Percentiles rank a stretch among this genome's conserved stretches.
Conservation (phyloP, 2,113 vertebrate genomes). For the Calyptomena viridis region DNA sequence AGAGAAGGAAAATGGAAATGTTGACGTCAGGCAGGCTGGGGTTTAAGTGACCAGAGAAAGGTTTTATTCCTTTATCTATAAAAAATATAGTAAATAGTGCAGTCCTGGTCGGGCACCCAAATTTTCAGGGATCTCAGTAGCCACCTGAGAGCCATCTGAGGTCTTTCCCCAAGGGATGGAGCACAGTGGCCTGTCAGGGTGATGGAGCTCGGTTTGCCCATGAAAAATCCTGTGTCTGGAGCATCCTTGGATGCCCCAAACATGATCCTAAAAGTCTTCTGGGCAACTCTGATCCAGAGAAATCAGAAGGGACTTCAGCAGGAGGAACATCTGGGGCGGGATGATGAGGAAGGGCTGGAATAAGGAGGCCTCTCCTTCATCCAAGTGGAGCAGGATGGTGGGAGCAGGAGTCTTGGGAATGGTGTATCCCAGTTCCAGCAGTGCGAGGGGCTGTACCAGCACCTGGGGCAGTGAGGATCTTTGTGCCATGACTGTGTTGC, state of each 20-base stretch:
- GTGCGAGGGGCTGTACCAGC: background rate
- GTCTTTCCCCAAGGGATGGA: background rate
- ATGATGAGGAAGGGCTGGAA: background rate
- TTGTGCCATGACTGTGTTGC: fast-evolving
- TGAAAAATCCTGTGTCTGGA: background rate
- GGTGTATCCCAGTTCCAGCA: background rate
- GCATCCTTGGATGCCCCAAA: background rate
- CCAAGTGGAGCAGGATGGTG: background rate
- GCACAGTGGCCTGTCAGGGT: background rate
- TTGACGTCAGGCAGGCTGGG: background rate
- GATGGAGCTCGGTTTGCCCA: background rate
- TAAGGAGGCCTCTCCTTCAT: background rate
- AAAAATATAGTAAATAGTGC: background rate
- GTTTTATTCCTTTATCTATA: background rate
- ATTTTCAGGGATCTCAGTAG: background rate
- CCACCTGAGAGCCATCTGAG: too few relatives aligned
- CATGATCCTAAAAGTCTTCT: background rate
- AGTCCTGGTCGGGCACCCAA: background rate
- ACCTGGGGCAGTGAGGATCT: background rate
- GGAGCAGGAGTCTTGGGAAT: background rate
- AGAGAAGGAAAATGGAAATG: background rate
- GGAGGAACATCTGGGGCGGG: background rate
- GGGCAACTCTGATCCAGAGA: background rate
- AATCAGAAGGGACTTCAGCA: background rate
- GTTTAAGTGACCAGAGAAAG: background rate